These are phyloP conservation scores for Entosphenus tridentatus DNA, from an alignment of 2,113 vertebrate species.

Conservation along the genomic window DNA sequence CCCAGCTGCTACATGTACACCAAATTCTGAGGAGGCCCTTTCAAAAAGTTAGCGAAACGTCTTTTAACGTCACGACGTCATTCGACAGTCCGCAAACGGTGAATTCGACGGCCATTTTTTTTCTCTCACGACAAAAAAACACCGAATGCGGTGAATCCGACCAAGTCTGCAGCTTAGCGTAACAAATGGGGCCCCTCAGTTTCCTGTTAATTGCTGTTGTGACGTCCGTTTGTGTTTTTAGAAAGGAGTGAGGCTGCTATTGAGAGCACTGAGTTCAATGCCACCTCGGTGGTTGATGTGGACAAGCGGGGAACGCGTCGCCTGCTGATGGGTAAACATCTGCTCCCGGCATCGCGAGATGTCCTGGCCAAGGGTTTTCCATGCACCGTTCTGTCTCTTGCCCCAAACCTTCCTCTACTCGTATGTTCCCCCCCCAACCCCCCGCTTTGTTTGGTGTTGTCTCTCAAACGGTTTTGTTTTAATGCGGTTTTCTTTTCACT, in stretches of 20 bases:
- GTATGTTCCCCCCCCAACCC: slow-evolving; percentile 8
- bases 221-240: slow-evolving; percentile 19
- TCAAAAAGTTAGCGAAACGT: no score
- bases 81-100: no score
- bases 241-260: slow-evolving; percentile 99
- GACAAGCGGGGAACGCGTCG: slow-evolving; percentile 99
- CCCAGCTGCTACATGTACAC: no score
- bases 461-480: slow-evolving; percentile 10
- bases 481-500: slow-evolving; percentile 11
- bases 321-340: slow-evolving; percentile 97
- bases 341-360: neutral
- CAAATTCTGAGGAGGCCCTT: no score
- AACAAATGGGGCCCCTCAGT: slow-evolving; percentile 35
- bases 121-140: no score
- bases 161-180: no score
- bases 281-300: slow-evolving; percentile 99
- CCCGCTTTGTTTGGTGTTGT: neutral
- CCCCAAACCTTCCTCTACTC: no score
- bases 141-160: no score
- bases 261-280: slow-evolving; percentile 98
- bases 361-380: no score
- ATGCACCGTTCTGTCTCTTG: no score
- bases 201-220: slow-evolving; percentile 1
- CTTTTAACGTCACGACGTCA: no score
- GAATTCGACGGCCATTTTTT: no score